Evolutionary conservation across 2,888 invertebrate species (phyloP), one percentile per base, ranked within the genome.

Genomic region (Amblyteles armatorius): DNA sequence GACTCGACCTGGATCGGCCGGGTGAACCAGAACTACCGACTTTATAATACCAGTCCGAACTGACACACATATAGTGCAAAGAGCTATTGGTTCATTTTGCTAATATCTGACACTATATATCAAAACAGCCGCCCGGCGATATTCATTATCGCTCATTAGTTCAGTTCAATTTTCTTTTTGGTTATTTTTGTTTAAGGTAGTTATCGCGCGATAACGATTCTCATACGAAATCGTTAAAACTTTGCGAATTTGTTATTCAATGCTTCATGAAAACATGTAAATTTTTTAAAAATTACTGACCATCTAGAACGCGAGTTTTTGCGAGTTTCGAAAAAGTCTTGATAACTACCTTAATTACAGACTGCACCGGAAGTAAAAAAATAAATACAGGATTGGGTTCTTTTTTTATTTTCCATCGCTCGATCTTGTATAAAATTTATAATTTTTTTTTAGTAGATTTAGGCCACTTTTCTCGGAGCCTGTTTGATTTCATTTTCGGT

Each of bases 11-110:
- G 48, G 22, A 76, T 76, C 74, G 65, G 36, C 65, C 36, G 44
- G 50, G 33, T 50, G 50, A 76, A 65, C 65, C 74, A 76, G 74
- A 76, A 65, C 65, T 29, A 65, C 26, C 44, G 63, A 48, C 16
- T 57, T n/a, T 63, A 48, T 48, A 60, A 73, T 60, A 33, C 48
- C 48, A 16, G 29, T 13, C 60, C 60, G n/a, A 74, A 29, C 29
- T 63, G 29, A 74, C 71, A 52, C n/a, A 71, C 52, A 52, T 63
- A 33, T 36, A 50, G n/a, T 50, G 33, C 52, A 33, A 55, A n/a
- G 19, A 71, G 33, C 71, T 52, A 52, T 52, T n/a, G 52, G 26
- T n/a, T 48, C 16, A 48, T 48, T 16, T 16, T 16, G 16, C 4
- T 48, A 29, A 33, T 71, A 63, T 16, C 33, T 29, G 16, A 63